phyloP scores from a whole-genome alignment of 2,797 vertebrate genomes.

The Tragopan temminckii region DNA sequence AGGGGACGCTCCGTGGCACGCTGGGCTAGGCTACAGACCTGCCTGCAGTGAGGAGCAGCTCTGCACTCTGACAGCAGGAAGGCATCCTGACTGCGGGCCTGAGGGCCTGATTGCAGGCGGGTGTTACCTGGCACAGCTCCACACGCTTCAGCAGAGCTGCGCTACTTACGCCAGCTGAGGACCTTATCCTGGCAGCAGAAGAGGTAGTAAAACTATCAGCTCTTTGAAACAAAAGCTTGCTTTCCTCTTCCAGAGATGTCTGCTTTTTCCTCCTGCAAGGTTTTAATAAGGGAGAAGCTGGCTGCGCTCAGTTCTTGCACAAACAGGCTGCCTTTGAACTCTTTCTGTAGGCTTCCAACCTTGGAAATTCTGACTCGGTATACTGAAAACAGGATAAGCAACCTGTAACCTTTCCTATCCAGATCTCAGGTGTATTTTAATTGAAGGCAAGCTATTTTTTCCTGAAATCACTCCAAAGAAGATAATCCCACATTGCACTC shows the following conservation, averaged over 20 bases:
- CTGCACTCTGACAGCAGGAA: not conserved
- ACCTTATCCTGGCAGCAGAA: not conserved
- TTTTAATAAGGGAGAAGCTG: not conserved
- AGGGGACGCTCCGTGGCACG: not conserved
- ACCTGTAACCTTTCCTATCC: slow-evolving; percentile 20
- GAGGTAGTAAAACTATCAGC: not conserved
- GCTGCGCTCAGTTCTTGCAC: not conserved
- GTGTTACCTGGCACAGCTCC: not conserved
- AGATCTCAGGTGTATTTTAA: slow-evolving; percentile 53
- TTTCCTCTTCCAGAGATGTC: slow-evolving; percentile 11
- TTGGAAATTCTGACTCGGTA: slow-evolving; percentile 17
- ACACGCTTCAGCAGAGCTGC: not conserved
- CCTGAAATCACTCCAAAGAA: slow-evolving; percentile 18
- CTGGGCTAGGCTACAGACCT: not conserved
- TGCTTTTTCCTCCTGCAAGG: not conserved
- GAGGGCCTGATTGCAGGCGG: not conserved
- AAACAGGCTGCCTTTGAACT: slow-evolving; percentile 18
- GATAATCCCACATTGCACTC: not conserved
- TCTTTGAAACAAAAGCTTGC: not conserved
- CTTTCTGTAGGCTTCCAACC: not conserved
- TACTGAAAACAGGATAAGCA: slow-evolving; percentile 24
- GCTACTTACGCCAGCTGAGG: not conserved
- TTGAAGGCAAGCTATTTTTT: slow-evolving; percentile 33
- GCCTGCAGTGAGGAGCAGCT: not conserved
- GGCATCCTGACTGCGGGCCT: accelerated